These are phyloP conservation scores for Craterocephalus amniculus DNA, from an alignment of 2,797 vertebrate genomes.

Conservation along the genomic window DNA sequence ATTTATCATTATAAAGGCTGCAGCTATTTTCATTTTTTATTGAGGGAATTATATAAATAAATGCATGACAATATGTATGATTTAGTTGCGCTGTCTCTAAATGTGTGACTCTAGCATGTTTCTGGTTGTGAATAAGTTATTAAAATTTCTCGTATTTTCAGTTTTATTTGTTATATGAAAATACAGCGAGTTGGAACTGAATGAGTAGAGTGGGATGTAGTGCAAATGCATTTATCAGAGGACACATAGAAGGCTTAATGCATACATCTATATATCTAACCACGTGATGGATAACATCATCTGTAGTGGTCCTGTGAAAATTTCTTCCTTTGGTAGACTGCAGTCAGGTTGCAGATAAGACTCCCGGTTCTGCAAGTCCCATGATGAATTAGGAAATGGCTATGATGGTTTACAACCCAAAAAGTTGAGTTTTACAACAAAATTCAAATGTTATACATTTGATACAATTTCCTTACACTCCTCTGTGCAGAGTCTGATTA, in stretches of 20 bases:
- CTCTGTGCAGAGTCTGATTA: too few relatives aligned
- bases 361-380: too few relatives aligned
- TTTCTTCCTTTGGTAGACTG: neutral
- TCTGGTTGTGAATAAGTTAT: neutral
- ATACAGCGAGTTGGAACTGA: neutral
- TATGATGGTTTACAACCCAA: neutral
- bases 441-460: neutral
- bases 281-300: too few relatives aligned
- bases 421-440: neutral
- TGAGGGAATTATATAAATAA: neutral
- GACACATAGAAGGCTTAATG: too few relatives aligned
- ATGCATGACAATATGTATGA: neutral
- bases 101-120: neutral
- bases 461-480: too few relatives aligned
- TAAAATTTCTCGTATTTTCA: neutral
- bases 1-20: slow-evolving; percentile 3
- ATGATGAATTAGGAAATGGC: too few relatives aligned
- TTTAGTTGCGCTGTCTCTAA: neutral
- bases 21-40: slow-evolving; percentile 25
- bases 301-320: too few relatives aligned
- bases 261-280: neutral
- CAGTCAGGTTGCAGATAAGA: neutral
- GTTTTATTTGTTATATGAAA: too few relatives aligned
- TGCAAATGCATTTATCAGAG: neutral
- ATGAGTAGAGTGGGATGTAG: too few relatives aligned